These are phyloP conservation scores for Ceratosolen fusciceps DNA, from an alignment of 1,140 invertebrate species.

Conservation along the genomic window DNA sequence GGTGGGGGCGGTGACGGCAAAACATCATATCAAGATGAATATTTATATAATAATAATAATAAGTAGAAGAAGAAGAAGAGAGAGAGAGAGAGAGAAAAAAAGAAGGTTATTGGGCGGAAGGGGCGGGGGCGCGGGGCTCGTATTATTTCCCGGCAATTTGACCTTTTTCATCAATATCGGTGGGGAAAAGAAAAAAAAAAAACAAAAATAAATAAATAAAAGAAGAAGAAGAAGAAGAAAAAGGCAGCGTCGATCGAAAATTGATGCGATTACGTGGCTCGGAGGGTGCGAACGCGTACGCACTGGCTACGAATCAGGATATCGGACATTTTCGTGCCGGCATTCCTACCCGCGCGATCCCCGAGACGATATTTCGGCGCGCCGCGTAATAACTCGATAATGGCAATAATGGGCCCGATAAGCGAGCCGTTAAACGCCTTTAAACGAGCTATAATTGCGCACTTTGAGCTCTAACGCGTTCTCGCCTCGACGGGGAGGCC, in stretches of 20 bases:
- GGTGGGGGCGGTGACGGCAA: too few relatives aligned
- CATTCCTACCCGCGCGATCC: not conserved
- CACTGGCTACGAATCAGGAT: too few relatives aligned
- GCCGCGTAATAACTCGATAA: conserved; percentile 71
- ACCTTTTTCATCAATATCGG: conserved; percentile 23
- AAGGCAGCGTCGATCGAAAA: conserved; percentile 21
- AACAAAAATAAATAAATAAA: too few relatives aligned
- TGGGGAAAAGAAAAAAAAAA: too few relatives aligned
- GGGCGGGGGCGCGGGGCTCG: not conserved
- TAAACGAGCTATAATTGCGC: conserved; percentile 70
- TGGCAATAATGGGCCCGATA: conserved; percentile 69
- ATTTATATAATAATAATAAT: too few relatives aligned
- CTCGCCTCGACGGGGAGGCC: conserved; percentile 46
- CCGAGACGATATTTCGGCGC: conserved; percentile 38
- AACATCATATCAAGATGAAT: too few relatives aligned
- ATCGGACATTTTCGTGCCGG: conserved; percentile 16
- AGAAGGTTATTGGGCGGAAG: too few relatives aligned
- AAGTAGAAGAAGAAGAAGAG: too few relatives aligned
- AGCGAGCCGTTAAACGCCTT: conserved; percentile 66
- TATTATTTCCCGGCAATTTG: conserved; percentile 26
- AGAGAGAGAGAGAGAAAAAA: too few relatives aligned
- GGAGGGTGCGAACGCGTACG: conserved; percentile 31
- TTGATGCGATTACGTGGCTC: conserved; percentile 19
- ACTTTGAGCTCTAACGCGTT: conserved; percentile 49
- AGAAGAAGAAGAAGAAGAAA: too few relatives aligned